Conservation (phyloP, 2,797 vertebrate species). For the Enteromius afrohamiltoni region DNA sequence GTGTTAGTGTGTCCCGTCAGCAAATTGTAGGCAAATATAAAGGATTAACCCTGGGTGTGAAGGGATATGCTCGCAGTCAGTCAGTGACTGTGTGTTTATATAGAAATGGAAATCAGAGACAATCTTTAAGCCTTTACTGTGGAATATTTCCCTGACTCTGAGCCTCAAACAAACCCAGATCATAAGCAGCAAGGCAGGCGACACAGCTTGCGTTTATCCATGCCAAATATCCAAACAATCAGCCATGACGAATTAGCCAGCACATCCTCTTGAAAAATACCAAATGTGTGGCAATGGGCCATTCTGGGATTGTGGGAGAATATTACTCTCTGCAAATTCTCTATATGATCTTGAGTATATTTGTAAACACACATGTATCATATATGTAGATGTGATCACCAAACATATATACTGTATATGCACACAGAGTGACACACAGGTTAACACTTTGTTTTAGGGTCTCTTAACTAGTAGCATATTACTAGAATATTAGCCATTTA, state of each 20-base stretch:
- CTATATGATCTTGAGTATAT: neutral
- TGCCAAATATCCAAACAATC: conserved; percentile 22
- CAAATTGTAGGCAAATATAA: conserved; percentile 41
- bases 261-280: neutral
- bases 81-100: neutral
- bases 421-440: no score
- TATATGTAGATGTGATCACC: no score
- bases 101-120: conserved; percentile 21
- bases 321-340: neutral
- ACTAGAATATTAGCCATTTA: no score
- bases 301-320: neutral
- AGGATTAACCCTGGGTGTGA: conserved; percentile 40
- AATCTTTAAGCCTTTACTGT: conserved; percentile 17
- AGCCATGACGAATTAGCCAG: neutral
- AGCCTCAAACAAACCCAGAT: conserved; percentile 20
- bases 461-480: no score
- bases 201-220: conserved; percentile 30
- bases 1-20: conserved; percentile 54
- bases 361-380: neutral
- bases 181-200: neutral
- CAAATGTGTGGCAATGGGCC: neutral
- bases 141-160: neutral
- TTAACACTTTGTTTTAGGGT: no score
- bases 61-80: neutral
- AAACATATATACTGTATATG: no score